phyloP scores from a whole-genome alignment of 2,888 invertebrate genomes.

The Leuctra nigra region DNA sequence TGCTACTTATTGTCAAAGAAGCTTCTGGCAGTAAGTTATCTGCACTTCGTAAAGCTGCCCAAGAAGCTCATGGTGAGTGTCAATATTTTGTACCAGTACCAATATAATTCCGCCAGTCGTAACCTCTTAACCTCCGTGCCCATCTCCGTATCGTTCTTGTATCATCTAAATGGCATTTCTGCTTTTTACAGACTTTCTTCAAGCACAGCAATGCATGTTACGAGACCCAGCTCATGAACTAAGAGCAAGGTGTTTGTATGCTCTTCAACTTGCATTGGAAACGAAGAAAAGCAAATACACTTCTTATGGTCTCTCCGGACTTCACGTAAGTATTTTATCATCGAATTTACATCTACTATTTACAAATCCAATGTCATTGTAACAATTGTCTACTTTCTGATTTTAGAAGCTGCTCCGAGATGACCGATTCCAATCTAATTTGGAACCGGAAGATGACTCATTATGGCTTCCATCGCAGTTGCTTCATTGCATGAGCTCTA shows the following conservation, averaged over 20 bases:
- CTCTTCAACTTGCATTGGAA: slow-evolving; percentile 81
- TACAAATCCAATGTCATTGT: not conserved
- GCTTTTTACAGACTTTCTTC: slow-evolving; percentile 60
- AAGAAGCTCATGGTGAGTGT: slow-evolving; percentile 75
- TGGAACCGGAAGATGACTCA: slow-evolving; percentile 88
- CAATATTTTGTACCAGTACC: slow-evolving; percentile 11
- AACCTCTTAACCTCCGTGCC: not conserved
- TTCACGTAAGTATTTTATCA: slow-evolving; percentile 65
- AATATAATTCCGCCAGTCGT: not conserved
- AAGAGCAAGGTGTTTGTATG: slow-evolving; percentile 74
- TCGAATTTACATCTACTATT: not conserved
- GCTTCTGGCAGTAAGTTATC: slow-evolving; percentile 71
- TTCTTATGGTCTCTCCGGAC: slow-evolving; percentile 74
- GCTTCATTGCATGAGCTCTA: slow-evolving; percentile 73
- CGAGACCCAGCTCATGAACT: slow-evolving; percentile 78
- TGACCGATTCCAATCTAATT: slow-evolving; percentile 83
- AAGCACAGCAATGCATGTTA: slow-evolving; percentile 67
- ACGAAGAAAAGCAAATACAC: slow-evolving; percentile 80
- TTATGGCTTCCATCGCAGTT: slow-evolving; percentile 90
- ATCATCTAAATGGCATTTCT: not conserved
- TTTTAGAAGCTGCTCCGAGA: slow-evolving; percentile 80
- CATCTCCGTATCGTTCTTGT: not conserved
- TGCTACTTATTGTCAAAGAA: slow-evolving; percentile 78
- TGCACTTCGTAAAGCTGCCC: slow-evolving; percentile 70
- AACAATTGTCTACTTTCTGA: not conserved